Percentiles rank a stretch among this genome's conserved stretches.
Evolutionary conservation across 2,113 vertebrate genomes (phyloP).

Genomic region (Erythrocercus mccallii): DNA sequence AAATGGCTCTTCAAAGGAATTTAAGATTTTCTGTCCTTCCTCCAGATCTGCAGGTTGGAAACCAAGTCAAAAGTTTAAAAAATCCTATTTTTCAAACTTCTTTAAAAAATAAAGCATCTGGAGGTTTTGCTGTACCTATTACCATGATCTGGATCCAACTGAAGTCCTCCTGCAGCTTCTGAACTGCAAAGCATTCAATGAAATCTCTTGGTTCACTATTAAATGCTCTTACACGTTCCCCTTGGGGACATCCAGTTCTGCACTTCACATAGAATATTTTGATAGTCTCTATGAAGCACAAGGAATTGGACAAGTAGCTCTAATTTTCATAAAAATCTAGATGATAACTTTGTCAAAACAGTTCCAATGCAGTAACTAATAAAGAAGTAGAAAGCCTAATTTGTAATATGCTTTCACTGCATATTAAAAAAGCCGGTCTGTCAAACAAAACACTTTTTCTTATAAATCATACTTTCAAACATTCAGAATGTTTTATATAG

Average conservation of each 20-base stretch:
- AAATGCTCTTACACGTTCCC: neutral
- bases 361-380: neutral
- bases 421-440: neutral
- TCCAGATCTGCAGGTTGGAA: neutral
- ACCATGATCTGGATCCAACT: neutral
- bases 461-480: conserved; percentile 3
- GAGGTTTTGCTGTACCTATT: neutral
- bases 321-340: neutral
- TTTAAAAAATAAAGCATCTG: neutral
- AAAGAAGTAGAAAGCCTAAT: neutral
- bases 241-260: neutral
- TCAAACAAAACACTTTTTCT: neutral
- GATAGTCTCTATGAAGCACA: neutral
- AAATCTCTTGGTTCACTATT: neutral
- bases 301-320: neutral
- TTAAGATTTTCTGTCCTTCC: neutral
- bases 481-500: neutral
- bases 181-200: neutral
- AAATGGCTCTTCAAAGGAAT: neutral
- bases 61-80: neutral
- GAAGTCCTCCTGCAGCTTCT: neutral
- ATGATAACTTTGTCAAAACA: neutral
- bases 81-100: neutral
- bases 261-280: neutral
- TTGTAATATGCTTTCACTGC: neutral